A percentile compares a stretch with the other conserved stretches of the same genome.
These are phyloP conservation scores for Pedionomus torquatus DNA, from an alignment of 2,113 vertebrate genomes.

Conservation along the genomic window DNA sequence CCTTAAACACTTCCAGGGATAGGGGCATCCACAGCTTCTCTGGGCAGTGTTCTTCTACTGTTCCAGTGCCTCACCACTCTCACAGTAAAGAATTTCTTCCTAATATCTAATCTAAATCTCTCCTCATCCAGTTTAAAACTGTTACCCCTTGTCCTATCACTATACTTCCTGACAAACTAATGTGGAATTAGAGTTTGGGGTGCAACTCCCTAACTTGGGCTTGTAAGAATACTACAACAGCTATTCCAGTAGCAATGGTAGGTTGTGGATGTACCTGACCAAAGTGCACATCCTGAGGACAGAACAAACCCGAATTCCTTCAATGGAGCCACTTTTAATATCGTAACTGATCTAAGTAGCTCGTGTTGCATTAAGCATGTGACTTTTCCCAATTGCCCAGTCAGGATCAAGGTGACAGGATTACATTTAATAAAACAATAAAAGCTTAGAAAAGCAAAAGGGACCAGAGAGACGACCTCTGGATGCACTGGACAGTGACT, in stretches of 20 bases:
- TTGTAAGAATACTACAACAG: background rate
- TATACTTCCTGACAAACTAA: background rate
- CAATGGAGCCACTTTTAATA: background rate
- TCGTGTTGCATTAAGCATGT: fast-evolving
- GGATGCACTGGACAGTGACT: background rate
- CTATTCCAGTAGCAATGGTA: fast-evolving
- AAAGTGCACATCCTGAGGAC: fast-evolving
- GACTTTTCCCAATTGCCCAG: fast-evolving
- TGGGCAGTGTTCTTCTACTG: too few relatives aligned
- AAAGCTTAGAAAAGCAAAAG: background rate
- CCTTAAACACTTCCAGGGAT: too few relatives aligned
- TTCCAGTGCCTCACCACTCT: too few relatives aligned
- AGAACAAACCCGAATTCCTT: background rate
- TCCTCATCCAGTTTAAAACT: too few relatives aligned
- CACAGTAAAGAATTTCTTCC: too few relatives aligned
- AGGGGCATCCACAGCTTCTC: too few relatives aligned
- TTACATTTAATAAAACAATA: background rate
- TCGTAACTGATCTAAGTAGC: background rate
- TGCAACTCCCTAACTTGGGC: fast-evolving
- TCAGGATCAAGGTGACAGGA: background rate
- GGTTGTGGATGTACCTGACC: background rate
- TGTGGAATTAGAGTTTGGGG: background rate
- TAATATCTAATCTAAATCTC: too few relatives aligned
- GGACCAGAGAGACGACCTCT: background rate
- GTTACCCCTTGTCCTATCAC: too few relatives aligned